Evolutionary conservation across 2,888 invertebrate genomes (phyloP), one percentile per base, ranked within the genome.

Genomic region (Margaritifera margaritifera): DNA sequence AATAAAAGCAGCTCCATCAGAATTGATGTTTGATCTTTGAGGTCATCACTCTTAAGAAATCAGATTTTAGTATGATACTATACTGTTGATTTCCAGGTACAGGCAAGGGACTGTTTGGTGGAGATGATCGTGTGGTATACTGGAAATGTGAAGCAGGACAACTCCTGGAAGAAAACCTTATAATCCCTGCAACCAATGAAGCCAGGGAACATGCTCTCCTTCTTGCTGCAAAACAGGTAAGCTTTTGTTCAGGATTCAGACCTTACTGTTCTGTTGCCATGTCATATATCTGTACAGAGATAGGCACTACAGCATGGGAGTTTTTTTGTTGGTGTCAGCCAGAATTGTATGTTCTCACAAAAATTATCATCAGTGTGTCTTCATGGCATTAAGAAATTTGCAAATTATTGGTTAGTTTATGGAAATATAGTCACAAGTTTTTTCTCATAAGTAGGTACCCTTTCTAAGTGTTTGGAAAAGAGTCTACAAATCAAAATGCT

Each of bases 121-220:
- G 86, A 53, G 85, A 86, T 74, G 86, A 87, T 20, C 77, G 78
- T 54, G 80, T 86, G 19, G 82, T 89, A 18, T 88, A 88, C 80
- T 89, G 89, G 89, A 87, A 85, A 66, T 88, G 88, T 80, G 88
- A 88, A 69, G 75, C 82, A 6, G 86, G 84, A 6, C 83, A 86
- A 68, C 72, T 77, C 6, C 76, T 90, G 24, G 77, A 84, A 55
- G 87, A 88, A 71, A 81, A 72, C 22, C 79, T 90, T n/a, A 69
- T 76, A 24, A 80, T 90, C 52, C 88, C 89, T 11, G 72, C 86
- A 67, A 81, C 73, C 64, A 90, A 90, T 80, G 72, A 74, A 51
- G 79, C 84, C 50, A 81, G 83, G 53, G 88, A 89, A 68, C 78
- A 80, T 50, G 89, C 89, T 11, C 81, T 89, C 6, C 68, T 86